Evolutionary conservation across 1,140 invertebrate species (phyloP).

Genomic region (Tetramorium parvispinum): DNA sequence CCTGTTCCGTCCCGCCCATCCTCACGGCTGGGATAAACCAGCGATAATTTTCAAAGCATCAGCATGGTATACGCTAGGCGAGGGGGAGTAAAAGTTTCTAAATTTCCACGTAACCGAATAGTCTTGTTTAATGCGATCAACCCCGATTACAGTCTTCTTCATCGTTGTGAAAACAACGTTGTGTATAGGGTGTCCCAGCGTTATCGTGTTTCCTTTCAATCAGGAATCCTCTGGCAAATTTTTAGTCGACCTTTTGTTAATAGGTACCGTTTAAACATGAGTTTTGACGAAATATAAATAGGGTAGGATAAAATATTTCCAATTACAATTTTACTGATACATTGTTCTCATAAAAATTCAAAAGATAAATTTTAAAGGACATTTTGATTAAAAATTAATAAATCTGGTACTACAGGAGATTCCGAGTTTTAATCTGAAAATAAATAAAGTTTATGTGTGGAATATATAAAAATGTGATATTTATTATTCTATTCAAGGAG

Average conservation of each 20-base stretch:
- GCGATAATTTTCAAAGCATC: slow-evolving; percentile 56
- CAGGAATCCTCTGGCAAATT: not conserved
- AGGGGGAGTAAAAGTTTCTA: slow-evolving; percentile 47
- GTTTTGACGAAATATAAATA: not conserved
- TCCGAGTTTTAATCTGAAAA: not conserved
- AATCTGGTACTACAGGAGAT: not conserved
- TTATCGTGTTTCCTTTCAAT: slow-evolving; percentile 28
- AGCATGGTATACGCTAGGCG: not conserved
- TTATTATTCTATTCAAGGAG: not conserved
- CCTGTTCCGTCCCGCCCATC: not conserved
- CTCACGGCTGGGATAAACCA: slow-evolving; percentile 28
- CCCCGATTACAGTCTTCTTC: slow-evolving; percentile 32
- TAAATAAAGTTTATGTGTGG: not conserved
- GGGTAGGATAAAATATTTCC: not conserved
- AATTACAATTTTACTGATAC: not conserved
- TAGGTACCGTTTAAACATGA: not conserved
- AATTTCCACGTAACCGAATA: slow-evolving; percentile 51
- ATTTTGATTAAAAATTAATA: not conserved
- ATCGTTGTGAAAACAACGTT: slow-evolving; percentile 21
- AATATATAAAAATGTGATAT: not conserved
- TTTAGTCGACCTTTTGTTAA: slow-evolving; percentile 19
- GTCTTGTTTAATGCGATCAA: slow-evolving; percentile 55
- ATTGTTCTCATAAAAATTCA: not conserved
- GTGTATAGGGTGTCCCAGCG: slow-evolving; percentile 4
- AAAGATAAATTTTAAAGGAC: not conserved